phyloP scores from a whole-genome alignment of 2,113 vertebrate species.

The Sinocyclocheilus anophthalmus region DNA sequence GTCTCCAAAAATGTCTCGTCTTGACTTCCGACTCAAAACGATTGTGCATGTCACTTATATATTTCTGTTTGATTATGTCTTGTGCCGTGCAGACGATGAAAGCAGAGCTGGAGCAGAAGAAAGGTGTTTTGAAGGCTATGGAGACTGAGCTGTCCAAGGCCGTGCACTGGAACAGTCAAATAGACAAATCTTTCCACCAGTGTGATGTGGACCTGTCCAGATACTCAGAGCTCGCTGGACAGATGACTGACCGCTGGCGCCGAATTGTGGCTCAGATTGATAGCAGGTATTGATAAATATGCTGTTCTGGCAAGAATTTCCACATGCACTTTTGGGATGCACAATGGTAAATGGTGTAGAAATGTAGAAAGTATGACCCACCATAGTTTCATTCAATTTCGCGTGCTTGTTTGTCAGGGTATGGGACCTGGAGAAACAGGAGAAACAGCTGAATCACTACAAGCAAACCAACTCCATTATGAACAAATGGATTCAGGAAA shows the following conservation, averaged over 20 bases:
- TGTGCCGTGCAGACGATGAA: slow-evolving; percentile 85
- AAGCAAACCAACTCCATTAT: slow-evolving; percentile 81
- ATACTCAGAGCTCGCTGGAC: slow-evolving; percentile 82
- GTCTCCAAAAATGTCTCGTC: background rate
- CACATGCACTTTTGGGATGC: background rate
- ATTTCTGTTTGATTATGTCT: background rate
- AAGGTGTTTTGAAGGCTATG: slow-evolving; percentile 82
- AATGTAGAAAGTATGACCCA: background rate
- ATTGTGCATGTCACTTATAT: background rate
- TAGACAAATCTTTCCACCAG: slow-evolving; percentile 83
- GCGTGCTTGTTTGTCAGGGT: slow-evolving; percentile 70
- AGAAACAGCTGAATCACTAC: slow-evolving; percentile 86
- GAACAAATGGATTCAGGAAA: slow-evolving; percentile 87
- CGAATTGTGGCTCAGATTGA: slow-evolving; percentile 91
- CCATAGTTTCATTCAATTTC: background rate
- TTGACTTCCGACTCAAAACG: background rate
- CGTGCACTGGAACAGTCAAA: slow-evolving; percentile 82
- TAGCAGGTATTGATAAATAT: slow-evolving; percentile 77
- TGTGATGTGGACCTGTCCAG: slow-evolving; percentile 90
- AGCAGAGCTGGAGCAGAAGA: slow-evolving; percentile 86
- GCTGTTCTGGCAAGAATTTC: background rate
- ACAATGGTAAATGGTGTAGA: background rate
- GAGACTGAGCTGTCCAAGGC: slow-evolving; percentile 85
- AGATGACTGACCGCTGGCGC: slow-evolving; percentile 89
- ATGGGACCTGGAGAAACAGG: slow-evolving; percentile 92